Base-by-base conservation (phyloP, 1,140 invertebrate species). In the Hylaeus volcanicus region DNA sequence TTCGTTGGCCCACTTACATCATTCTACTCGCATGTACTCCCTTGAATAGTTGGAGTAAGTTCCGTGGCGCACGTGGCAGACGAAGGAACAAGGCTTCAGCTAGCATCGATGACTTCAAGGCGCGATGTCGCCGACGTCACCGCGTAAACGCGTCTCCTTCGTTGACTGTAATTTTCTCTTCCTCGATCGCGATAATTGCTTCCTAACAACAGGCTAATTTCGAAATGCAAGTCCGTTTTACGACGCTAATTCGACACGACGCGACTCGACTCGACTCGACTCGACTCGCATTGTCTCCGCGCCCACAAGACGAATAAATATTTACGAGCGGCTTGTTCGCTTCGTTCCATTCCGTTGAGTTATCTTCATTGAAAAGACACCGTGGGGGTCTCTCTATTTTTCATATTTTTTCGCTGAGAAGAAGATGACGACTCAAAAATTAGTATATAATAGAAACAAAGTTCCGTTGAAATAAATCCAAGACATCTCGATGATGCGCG, bases 151-250 rank as follows among this genome's bases (percentile, higher is more conserved):
- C 53, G 68, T 61, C 78, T 12, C 58, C 43, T 41, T 8, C 56
- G 73, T 41, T 39, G 63, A n/a, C n/a, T 73, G 45, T 77, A 85
- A 85, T 84, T 85, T 85, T 81, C 83, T 81, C 83, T 56, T 71
- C 1, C 43, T 68, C 48, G 78, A 77, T 85, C 82, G 55, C 56
- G 69, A 81, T 86, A 81, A 85, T 84, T 82, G 75, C 37, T 53
- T 48, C 41, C 48, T 74, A 77, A 86, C 84, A 79, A 85, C 73
- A 79, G 64, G 61, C 55, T 82, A 86, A 82, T 86, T 86, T 85
- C 70, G 71, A 81, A 73, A 85, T 37, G 60, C 69, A 37, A n/a
- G 60, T 74, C 71, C 39, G 65, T 45, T 75, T 68, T 60, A 71
- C 69, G 48, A 39, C 51, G 66, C 26, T 77, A 81, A 85, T 81